Base-by-base conservation (phyloP, 2,113 vertebrate genomes). In the Pterocles orientalis region DNA sequence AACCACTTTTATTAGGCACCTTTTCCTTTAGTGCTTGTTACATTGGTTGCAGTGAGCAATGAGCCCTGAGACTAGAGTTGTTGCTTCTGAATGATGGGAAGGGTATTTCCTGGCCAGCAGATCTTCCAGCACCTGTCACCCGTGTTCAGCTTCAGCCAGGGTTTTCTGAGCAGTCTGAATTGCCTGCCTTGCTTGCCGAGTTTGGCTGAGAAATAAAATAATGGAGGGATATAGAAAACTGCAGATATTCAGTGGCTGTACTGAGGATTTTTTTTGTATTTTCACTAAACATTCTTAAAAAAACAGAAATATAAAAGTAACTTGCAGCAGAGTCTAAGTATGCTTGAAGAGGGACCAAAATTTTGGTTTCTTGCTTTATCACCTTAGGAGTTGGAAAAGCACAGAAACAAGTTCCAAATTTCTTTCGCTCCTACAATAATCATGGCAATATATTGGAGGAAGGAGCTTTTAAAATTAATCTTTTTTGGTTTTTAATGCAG, bases 221-320 rank as follows among this genome's bases (percentile, higher is more conserved):
- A 60, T 51, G 34, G 62, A 75, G 28, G 64, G 48, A 71, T 89
- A 50, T 84, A 92, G 90, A 88, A 69, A 88, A 62, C 51, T 51
- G 15, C 39, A 73, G 64, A 53, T 62, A 28, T 14, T 79, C 69
- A 82, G 54, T 16, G 6, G 19, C 77, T 65, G 41, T 1, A 24
- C 33, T 33, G 60, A 89, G 82, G 66, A 84, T 43, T 70, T 94
- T 41, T 4, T 21, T 25, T 28, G 39, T 86, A 16, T 66, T 96
- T 88, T 95, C 68, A 75, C 31, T 79, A 69, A 45, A 90, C 75
- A 62, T 41, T 61, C 84, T 93, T 94, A 82, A 69, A 95, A 88
- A 88, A 72, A 41, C 2, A 43, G 28, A 85, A 54, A 45, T 72
- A 34, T 1, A 89, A 41, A 65, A 43, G 31, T 43, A 28, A 65